phyloP scores from a whole-genome alignment of 2,888 invertebrate genomes.

The Drosophila merina region DNA sequence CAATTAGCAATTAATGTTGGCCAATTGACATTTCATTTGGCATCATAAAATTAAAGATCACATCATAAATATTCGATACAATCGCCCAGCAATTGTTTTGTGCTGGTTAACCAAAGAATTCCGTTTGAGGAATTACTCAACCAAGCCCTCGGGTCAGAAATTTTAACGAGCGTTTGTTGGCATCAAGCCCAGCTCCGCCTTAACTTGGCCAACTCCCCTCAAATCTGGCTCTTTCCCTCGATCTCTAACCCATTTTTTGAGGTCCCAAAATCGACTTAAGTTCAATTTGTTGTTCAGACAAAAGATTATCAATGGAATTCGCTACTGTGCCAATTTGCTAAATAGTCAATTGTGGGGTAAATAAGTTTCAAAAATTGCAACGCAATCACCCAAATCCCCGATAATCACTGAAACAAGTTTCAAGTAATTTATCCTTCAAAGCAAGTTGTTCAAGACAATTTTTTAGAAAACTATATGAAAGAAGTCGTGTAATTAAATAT shows the following conservation, averaged over 20 bases:
- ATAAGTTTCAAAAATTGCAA: conserved; percentile 5
- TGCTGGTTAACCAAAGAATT: conserved; percentile 56
- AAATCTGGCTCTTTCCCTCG: conserved; percentile 8
- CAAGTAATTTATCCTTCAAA: neutral
- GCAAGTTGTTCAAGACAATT: neutral
- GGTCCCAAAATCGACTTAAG: conserved; percentile 22
- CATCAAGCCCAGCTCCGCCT: conserved; percentile 37
- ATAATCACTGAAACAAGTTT: neutral
- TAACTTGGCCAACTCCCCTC: conserved; percentile 50
- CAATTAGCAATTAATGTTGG: conserved; percentile 63
- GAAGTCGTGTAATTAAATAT: neutral
- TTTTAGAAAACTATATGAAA: neutral
- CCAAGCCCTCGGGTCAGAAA: conserved; percentile 69
- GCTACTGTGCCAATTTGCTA: conserved; percentile 38
- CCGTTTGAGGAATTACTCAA: conserved; percentile 60
- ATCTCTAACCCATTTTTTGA: conserved; percentile 8
- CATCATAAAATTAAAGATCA: conserved; percentile 32
- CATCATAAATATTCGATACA: conserved; percentile 63
- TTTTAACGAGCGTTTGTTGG: conserved; percentile 60
- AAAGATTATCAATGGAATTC: conserved; percentile 37
- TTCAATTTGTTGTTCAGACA: conserved; percentile 21
- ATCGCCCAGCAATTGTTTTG: conserved; percentile 60
- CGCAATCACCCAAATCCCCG: conserved; percentile 8
- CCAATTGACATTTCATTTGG: conserved; percentile 63
- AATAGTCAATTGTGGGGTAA: conserved; percentile 22